Percentiles rank a stretch among this genome's conserved stretches.
phyloP scores from a whole-genome alignment of 2,888 invertebrate genomes.

The Chaetoderma sp. region DNA sequence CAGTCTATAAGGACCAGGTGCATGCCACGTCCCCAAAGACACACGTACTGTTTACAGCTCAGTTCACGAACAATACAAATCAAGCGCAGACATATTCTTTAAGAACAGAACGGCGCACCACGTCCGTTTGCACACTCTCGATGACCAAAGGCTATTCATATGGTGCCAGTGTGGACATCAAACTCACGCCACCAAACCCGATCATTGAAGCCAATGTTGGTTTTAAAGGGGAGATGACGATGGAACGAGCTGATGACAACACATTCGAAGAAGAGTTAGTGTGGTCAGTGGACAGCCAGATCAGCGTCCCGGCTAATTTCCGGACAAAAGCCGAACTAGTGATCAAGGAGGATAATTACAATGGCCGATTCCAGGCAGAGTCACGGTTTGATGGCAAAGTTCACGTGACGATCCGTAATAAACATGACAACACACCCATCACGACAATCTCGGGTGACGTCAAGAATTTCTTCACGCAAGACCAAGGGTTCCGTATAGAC shows the following conservation, averaged over 20 bases:
- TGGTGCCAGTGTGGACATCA: constrained; percentile 56
- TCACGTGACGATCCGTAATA: constrained; percentile 61
- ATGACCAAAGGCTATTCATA: constrained; percentile 56
- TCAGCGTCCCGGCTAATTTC: constrained; percentile 62
- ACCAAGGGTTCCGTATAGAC: constrained; percentile 53
- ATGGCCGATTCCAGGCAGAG: constrained; percentile 63
- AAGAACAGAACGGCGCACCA: constrained; percentile 66
- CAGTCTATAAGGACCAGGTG: constrained; percentile 54
- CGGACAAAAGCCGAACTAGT: constrained; percentile 54
- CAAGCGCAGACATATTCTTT: constrained; percentile 66
- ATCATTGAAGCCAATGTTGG: constrained; percentile 69
- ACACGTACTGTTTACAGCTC: constrained; percentile 62
- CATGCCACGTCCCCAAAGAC: constrained; percentile 48
- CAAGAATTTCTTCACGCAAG: constrained; percentile 57
- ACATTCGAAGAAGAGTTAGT: constrained; percentile 66
- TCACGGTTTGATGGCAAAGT: constrained; percentile 65
- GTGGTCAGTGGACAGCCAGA: constrained; percentile 69
- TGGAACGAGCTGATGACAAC: constrained; percentile 61
- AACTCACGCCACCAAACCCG: constrained; percentile 67
- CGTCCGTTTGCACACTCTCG: constrained; percentile 63
- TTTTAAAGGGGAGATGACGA: constrained; percentile 63
- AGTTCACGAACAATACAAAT: constrained; percentile 66
- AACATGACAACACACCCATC: constrained; percentile 64
- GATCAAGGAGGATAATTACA: constrained; percentile 63
- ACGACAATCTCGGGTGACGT: constrained; percentile 63